Evolutionary conservation across 2,888 invertebrate species (phyloP).

Genomic region (Spilosoma lubricipeda): DNA sequence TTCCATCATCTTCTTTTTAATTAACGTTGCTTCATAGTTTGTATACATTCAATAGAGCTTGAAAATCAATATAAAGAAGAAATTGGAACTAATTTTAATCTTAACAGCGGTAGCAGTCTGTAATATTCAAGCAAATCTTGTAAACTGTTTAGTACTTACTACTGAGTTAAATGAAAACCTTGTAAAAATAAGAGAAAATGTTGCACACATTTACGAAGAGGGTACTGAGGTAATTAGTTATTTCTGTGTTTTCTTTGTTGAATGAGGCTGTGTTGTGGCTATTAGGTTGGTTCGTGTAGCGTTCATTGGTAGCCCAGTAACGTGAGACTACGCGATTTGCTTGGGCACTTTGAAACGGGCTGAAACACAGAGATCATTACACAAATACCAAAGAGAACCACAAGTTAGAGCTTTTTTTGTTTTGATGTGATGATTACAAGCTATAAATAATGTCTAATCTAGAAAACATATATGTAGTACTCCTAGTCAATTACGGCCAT

Average conservation of each 20-base stretch:
- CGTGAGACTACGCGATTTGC: slow-evolving; percentile 46
- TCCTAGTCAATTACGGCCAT: no score
- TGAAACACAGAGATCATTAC: slow-evolving; percentile 38
- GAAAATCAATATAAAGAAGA: not conserved
- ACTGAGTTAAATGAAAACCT: slow-evolving; percentile 41
- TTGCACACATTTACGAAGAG: slow-evolving; percentile 46
- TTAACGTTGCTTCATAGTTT: not conserved
- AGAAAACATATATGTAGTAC: no score
- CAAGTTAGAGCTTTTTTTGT: not conserved
- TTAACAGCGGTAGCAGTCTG: slow-evolving; percentile 9
- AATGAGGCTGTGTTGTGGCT: slow-evolving; percentile 52
- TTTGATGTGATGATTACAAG: not conserved
- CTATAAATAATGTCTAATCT: not conserved
- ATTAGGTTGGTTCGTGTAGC: slow-evolving; percentile 48
- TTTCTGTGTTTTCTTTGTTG: slow-evolving; percentile 54
- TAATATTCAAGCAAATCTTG: slow-evolving; percentile 29
- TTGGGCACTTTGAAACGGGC: slow-evolving; percentile 47
- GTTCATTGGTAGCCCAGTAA: slow-evolving; percentile 47
- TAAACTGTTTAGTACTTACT: slow-evolving; percentile 28
- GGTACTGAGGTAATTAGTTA: slow-evolving; percentile 48
- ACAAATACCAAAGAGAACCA: slow-evolving; percentile 34
- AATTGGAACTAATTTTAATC: not conserved
- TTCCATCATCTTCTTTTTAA: not conserved
- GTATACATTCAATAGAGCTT: not conserved
- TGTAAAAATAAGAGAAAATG: slow-evolving; percentile 39